Base-by-base conservation (phyloP, 2,888 invertebrate genomes). In the Oxystoma pomonae region DNA sequence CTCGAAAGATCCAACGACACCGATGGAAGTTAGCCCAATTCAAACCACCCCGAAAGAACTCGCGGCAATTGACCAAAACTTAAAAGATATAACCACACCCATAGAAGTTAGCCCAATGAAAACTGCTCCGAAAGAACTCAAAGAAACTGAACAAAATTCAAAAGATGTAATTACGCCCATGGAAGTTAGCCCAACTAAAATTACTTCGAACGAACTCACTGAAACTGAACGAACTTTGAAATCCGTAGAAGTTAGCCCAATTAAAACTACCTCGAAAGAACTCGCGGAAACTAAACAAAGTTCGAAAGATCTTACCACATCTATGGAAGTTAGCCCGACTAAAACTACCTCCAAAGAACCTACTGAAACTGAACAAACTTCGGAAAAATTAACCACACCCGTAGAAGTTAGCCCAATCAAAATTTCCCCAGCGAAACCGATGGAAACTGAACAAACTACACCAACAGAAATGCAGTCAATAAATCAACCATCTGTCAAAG, bases 291-390 rank as follows among this genome's bases (percentile, higher is more conserved):
- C 35, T 35, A 12, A 35, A 35, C 35, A 35, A 7, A 3, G 5
- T 35, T 3, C 12, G 12, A 35, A 35, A 12, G 35, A 7, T 35
- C 3, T 12, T 12, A 12, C 3, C 3, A 7, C 35, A 7, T 35
- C 35, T 7, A 12, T 12, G 12, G 3, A 3, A 12, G 35, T 35
- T 35, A 35, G 5, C 35, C 5, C 3, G 60, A 60, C 20, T 53
- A 53, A 52, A 21, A 20, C 19, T 57, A 49, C 49, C 21, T 49
- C 59, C 55, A 55, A 58, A 55, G 60, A 65, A 52, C 57, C 60
- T 19, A 17, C 59, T 16, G 59, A 61, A 20, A 60, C 59, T 59
- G 1, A 49, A 1, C 16, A 16, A 51, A n/a, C 2, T 16, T 18
- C 19, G 59, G 21, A 35, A n/a, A n/a, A 1, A 50, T 20, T 50